Base-by-base conservation (phyloP, 1,140 invertebrate genomes). In the Lethocerus indicus region DNA sequence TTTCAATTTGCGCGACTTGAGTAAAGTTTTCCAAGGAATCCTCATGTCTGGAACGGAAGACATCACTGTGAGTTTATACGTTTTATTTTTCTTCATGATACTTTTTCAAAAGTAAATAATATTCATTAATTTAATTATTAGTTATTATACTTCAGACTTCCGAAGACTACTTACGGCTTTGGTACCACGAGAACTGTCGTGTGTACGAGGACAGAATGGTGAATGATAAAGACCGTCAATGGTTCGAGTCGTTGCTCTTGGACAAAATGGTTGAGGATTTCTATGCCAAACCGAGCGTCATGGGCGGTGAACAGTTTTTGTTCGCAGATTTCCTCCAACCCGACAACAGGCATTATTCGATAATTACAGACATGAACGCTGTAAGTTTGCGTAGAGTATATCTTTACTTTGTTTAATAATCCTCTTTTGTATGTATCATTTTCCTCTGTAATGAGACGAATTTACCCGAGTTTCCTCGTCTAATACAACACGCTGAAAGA, bases 1-100 rank as follows among this genome's bases (percentile, higher is more conserved):
- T 3, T 83, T 81, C 55, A 83, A 82, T 63, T 62, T 83, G 50
- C 63, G 79, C 48, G 75, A 77, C 59, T 69, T 82, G 26, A 71
- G 74, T 61, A 75, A 84, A 58, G 79, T 87, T 13, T 81, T 88
- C 58, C 81, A 85, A 60, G 85, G 84, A 1, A 67, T 79, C 13
- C 59, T 79, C 6, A 78, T 79, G 75, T 63, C 71, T 51, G 66
- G 72, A 14, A 69, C 75, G 0, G 50, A 57, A 16, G 54, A 57
- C 21, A 60, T 77, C 0, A 59, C 67, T 54, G 74, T 75, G 54
- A 56, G 56, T 57, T 20, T 35, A 13, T 40, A 4, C 5, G 14
- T 47, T 35, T 48, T 1, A 21, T 43, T 43, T 32, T n/a, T 32
- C n/a, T 32, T 32, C n/a, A 32, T 32, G 29, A 32, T 32, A n/a